Conservation (phyloP, 2,113 vertebrate species). For the Scomber scombrus region DNA sequence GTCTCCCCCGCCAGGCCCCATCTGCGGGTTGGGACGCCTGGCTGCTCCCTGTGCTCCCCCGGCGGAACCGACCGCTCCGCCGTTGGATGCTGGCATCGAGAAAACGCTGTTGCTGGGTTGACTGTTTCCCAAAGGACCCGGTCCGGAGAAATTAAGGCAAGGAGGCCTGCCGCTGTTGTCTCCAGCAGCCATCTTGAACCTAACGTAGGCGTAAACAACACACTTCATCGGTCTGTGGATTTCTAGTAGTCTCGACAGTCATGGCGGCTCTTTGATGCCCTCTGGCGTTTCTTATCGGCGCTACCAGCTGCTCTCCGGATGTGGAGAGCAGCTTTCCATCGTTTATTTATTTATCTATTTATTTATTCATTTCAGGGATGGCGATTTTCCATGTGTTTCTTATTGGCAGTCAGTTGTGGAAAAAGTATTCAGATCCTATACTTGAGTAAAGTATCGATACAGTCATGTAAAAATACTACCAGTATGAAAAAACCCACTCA, state of each 20-base stretch:
- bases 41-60: conserved; percentile 75
- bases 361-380: too few species aligned
- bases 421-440: too few species aligned
- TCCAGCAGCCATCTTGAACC: conserved; percentile 91
- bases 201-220: conserved; percentile 82
- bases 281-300: conserved; percentile 5
- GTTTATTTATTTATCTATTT: too few species aligned
- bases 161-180: conserved; percentile 89
- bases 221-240: conserved; percentile 57
- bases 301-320: background rate
- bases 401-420: too few species aligned
- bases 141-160: conserved; percentile 83
- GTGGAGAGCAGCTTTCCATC: too few species aligned
- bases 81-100: conserved; percentile 83
- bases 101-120: conserved; percentile 85
- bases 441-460: too few species aligned
- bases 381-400: too few species aligned
- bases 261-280: background rate
- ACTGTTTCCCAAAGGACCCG: conserved; percentile 84
- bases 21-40: conserved; percentile 84
- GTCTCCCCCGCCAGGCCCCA: conserved; percentile 84
- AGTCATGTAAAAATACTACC: too few species aligned
- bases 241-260: conserved; percentile 16
- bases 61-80: conserved; percentile 72
- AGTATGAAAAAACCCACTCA: too few species aligned